Conservation (phyloP, 2,888 invertebrate species). For the Cerastoderma edule region DNA sequence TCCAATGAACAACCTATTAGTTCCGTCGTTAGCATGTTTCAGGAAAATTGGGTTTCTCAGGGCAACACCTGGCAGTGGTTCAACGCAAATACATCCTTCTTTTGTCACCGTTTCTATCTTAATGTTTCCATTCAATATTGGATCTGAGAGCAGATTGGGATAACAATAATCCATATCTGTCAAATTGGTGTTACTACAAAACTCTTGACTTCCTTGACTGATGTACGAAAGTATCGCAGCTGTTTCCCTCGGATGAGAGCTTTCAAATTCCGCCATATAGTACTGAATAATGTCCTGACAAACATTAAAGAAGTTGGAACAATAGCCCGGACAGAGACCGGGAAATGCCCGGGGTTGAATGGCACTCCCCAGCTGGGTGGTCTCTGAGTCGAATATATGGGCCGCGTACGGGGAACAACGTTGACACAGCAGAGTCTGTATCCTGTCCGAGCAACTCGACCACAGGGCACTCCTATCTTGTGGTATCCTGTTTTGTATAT, state of each 20-base stretch:
- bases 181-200: conserved; percentile 67
- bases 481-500: conserved; percentile 48
- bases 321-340: conserved; percentile 75
- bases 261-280: conserved; percentile 58
- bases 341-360: conserved; percentile 71
- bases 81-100: conserved; percentile 79
- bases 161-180: conserved; percentile 78
- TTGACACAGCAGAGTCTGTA: conserved; percentile 76
- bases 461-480: conserved; percentile 40
- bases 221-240: background rate
- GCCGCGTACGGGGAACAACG: conserved; percentile 81
- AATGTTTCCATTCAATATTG: conserved; percentile 66
- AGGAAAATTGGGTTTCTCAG: conserved; percentile 75
- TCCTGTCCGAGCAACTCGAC: conserved; percentile 65
- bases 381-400: conserved; percentile 79
- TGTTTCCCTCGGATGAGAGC: conserved; percentile 10
- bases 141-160: conserved; percentile 75
- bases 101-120: conserved; percentile 56
- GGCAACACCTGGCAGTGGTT: conserved; percentile 55
- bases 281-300: conserved; percentile 69
- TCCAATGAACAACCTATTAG: conserved; percentile 76
- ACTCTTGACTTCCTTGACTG: conserved; percentile 35
- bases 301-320: conserved; percentile 66
- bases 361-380: conserved; percentile 35
- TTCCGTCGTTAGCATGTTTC: conserved; percentile 74